Conservation (phyloP, 2,888 invertebrate species). For the Melinaea marsaeus region DNA sequence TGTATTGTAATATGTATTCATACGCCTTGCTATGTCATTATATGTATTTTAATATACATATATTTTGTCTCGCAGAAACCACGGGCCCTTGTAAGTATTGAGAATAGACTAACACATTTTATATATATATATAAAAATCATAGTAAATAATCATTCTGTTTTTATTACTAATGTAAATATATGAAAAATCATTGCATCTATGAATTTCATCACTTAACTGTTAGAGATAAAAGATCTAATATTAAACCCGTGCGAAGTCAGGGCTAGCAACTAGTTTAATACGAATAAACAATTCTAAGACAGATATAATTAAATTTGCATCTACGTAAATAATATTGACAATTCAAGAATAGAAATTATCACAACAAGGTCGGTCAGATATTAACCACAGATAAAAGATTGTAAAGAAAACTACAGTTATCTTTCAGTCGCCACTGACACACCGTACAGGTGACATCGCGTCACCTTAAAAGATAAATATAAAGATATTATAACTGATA, state of each 20-base stretch:
- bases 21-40: slow-evolving; percentile 4
- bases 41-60: slow-evolving; percentile 40
- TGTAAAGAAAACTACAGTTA: slow-evolving; percentile 25
- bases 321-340: slow-evolving; percentile 20
- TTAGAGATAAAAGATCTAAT: background rate
- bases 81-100: slow-evolving; percentile 74
- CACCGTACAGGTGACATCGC: slow-evolving; percentile 13
- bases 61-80: slow-evolving; percentile 73
- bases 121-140: slow-evolving; percentile 8
- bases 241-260: no score
- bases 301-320: slow-evolving; percentile 25
- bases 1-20: no score
- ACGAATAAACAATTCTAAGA: background rate
- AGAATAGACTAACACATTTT: slow-evolving; percentile 44
- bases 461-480: slow-evolving; percentile 8
- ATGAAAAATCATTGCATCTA: background rate
- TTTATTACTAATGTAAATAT: background rate
- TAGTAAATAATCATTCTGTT: background rate
- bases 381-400: slow-evolving; percentile 27
- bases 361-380: slow-evolving; percentile 15
- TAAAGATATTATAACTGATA: slow-evolving; percentile 2
- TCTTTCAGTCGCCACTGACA: slow-evolving; percentile 24
- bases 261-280: background rate
- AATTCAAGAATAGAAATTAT: slow-evolving; percentile 19
- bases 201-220: background rate